Base-by-base conservation (phyloP, 2,888 invertebrate species). In the Litoditis marina region DNA sequence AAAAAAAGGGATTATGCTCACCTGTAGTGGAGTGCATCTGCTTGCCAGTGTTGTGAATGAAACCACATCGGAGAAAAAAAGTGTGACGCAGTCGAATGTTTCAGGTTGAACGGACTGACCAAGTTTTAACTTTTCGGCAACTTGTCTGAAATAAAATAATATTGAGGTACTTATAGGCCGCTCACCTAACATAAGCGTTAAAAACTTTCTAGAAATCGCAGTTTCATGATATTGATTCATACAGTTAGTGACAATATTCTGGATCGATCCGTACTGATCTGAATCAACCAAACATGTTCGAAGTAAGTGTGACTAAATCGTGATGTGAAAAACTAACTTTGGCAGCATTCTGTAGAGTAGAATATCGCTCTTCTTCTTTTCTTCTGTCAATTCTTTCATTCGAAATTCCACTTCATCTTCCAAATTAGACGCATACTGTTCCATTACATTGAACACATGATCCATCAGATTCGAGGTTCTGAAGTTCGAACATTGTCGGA, bases 1-100 rank as follows among this genome's bases (percentile, higher is more conserved):
- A n/a, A n/a, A n/a, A n/a, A n/a, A n/a, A n/a, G n/a, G n/a, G n/a
- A n/a, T n/a, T n/a, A n/a, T n/a, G n/a, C 16, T 39, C 22, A 65
- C 65, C 69, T 78, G 78, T 2, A 78, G 63, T 0, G 78, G 78
- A 1, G 77, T 77, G 46, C 76, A 78, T 57, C 71, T 65, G 30
- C 70, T 70, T 5, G 78, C 78, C n/a, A 78, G 54, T 27, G 73
- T 78, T n/a, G 78, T 78, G 66, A 78, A 78, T 2, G 71, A 71
- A 13, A 78, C 78, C 28, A 78, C 77, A 47, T 78, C 78, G 22
- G 75, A 76, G 73, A 78, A 78, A 68, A 77, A 78, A 16, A 78
- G 70, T 11, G 78, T 76, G 34, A 78, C 77, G 46, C 71, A 65
- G 27, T 75, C 76, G 47, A 74, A 79, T 7, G 72, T 66, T 49